Percentiles rank a stretch among this genome's conserved stretches.
phyloP scores from a whole-genome alignment of 1,140 invertebrate species.

The Pygmarrhopalites habei region DNA sequence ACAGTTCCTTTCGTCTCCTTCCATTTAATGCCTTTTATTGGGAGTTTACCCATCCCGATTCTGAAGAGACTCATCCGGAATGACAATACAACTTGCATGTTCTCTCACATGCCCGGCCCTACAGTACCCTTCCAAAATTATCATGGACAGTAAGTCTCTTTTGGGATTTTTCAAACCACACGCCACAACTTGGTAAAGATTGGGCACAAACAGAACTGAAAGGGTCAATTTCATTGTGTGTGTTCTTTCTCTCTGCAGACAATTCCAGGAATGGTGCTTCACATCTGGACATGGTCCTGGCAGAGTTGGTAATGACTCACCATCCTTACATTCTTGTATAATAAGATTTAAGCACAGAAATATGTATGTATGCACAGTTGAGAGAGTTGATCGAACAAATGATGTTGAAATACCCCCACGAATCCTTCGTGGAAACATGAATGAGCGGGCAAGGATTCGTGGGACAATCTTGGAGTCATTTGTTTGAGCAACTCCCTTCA shows the following conservation, averaged over 20 bases:
- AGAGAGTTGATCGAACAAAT: too few relatives aligned
- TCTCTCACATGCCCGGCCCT: not conserved
- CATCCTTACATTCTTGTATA: not conserved
- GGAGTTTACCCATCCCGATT: not conserved
- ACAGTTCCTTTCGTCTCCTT: not conserved
- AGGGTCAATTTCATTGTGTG: too few relatives aligned
- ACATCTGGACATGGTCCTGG: not conserved
- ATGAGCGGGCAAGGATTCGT: not conserved
- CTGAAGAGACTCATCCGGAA: not conserved
- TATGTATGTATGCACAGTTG: too few relatives aligned
- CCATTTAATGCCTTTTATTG: not conserved
- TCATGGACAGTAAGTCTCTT: too few relatives aligned
- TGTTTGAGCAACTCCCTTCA: not conserved
- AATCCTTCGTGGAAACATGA: not conserved
- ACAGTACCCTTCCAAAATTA: too few relatives aligned
- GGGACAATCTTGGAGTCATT: not conserved
- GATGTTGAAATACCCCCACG: too few relatives aligned
- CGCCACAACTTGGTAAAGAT: too few relatives aligned
- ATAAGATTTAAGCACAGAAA: not conserved
- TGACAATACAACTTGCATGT: not conserved
- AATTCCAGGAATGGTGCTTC: not conserved
- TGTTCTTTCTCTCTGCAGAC: not conserved
- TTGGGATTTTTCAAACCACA: too few relatives aligned
- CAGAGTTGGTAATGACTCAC: not conserved
- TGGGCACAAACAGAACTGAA: too few relatives aligned